Evolutionary conservation across 2,888 invertebrate species (phyloP).

Genomic region (Caenorhabditis zanzibari): DNA sequence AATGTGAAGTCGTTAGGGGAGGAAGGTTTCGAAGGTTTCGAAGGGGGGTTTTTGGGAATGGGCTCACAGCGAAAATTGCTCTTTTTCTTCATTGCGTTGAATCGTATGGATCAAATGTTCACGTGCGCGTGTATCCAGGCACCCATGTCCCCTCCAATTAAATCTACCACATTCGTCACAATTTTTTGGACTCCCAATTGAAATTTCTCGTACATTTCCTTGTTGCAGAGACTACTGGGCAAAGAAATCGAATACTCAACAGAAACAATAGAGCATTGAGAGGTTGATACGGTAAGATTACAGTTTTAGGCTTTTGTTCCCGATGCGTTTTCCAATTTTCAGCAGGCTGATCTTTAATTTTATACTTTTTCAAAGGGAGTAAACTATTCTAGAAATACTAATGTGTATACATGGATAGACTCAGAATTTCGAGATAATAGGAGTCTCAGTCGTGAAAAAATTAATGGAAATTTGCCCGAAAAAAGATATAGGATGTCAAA

Average conservation of each 20-base stretch:
- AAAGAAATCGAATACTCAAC: background rate
- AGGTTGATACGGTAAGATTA: background rate
- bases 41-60: constrained; percentile 14
- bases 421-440: too few species aligned
- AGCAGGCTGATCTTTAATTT: too few species aligned
- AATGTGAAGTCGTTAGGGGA: constrained; percentile 60
- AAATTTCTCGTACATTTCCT: constrained; percentile 11
- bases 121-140: constrained; percentile 28
- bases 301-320: background rate
- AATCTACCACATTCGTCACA: constrained; percentile 32
- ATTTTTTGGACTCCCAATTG: constrained; percentile 35
- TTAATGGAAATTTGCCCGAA: too few species aligned
- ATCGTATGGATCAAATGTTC: constrained; percentile 59
- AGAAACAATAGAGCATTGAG: background rate
- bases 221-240: constrained; percentile 6
- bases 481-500: too few species aligned
- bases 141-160: constrained; percentile 29
- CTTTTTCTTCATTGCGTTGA: constrained; percentile 28
- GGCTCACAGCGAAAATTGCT: constrained; percentile 44
- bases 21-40: constrained; percentile 1
- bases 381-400: too few species aligned
- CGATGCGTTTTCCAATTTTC: background rate
- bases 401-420: too few species aligned
- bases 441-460: too few species aligned
- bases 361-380: too few species aligned